Base-by-base conservation (phyloP, 1,140 invertebrate species). In the Archivesica marissinica region DNA sequence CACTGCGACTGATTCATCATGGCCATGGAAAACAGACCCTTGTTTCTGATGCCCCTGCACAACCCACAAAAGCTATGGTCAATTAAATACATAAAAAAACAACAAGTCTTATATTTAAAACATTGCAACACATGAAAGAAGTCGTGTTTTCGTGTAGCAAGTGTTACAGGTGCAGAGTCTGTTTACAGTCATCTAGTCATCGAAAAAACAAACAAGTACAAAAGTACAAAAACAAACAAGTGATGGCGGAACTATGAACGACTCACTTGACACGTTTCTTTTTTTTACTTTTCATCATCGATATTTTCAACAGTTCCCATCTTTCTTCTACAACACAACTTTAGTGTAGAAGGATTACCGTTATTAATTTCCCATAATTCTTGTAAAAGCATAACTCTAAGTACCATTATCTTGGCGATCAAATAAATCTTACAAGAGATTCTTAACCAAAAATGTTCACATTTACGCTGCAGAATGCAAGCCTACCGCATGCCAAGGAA, bases 351-450 rank as follows among this genome's bases (percentile, higher is more conserved):
- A n/a, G n/a, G 20, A 64, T 64, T 64, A 35, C 59, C 59, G 11
- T 33, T 25, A 20, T 35, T 64, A 64, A 64, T 64, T 64, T 64
- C 59, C 59, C 59, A 64, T 64, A 64, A 64, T 64, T 64, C 59
- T 64, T 64, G n/a, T 33, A 64, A 1, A 64, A 64, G 59, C 59
- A 17, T 35, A 35, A 35, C 59, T 7, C 33, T 35, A 15, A 64
- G 59, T 35, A 64, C 59, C 15, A 20, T 64, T 64, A 64, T 64
- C 30, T 33, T 17, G 23, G 15, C 15, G 59, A 64, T 64, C 59
- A 64, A 64, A 64, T 64, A 35, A 64, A 64, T 64, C 33, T 64
- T 64, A 64, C 59, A 64, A 33, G 59, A 64, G 30, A 64, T 35
- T 35, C 59, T 35, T 64, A 64, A 30, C 38, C 2, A 64, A 35